Evolutionary conservation across 2,113 vertebrate species (phyloP).

Genomic region (Tachysurus fulvidraco): DNA sequence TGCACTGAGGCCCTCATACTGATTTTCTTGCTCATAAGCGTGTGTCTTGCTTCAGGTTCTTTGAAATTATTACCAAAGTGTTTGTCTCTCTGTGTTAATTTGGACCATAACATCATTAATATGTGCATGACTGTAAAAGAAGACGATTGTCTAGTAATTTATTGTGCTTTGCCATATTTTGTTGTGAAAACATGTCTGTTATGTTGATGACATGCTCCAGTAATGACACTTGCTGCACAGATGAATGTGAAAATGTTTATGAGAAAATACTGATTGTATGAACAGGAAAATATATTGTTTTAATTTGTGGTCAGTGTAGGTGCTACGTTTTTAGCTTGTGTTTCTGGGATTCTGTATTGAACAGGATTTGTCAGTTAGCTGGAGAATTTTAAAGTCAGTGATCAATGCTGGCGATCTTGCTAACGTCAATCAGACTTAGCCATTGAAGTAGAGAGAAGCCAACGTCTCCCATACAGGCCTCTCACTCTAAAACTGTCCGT

Average conservation of each 20-base stretch:
- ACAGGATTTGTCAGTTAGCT: neutral
- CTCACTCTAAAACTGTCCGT: neutral
- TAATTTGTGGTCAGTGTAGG: neutral
- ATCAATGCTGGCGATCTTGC: neutral
- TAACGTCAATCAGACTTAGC: slow-evolving; percentile 1
- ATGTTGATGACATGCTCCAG: neutral
- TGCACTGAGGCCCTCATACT: neutral
- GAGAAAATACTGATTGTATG: neutral
- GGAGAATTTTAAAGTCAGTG: neutral
- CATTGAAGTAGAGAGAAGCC: neutral
- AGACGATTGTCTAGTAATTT: neutral
- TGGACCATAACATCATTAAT: slow-evolving; percentile 29
- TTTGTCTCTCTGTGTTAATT: slow-evolving; percentile 6
- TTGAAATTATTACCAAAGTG: slow-evolving; percentile 35
- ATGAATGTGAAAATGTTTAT: neutral
- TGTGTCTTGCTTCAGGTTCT: slow-evolving; percentile 55
- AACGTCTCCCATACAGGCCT: neutral
- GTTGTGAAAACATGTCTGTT: slow-evolving; percentile 19
- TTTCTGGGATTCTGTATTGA: neutral
- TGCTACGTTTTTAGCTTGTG: neutral
- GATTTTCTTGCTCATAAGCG: neutral
- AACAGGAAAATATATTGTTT: neutral
- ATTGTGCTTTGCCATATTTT: slow-evolving; percentile 26
- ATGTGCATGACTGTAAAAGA: slow-evolving; percentile 22
- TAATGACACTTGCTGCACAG: neutral